A percentile compares a stretch with the other conserved stretches of the same genome.
phyloP scores from a whole-genome alignment of 1,140 invertebrate genomes.

The Macrosteles quadrilineatus region DNA sequence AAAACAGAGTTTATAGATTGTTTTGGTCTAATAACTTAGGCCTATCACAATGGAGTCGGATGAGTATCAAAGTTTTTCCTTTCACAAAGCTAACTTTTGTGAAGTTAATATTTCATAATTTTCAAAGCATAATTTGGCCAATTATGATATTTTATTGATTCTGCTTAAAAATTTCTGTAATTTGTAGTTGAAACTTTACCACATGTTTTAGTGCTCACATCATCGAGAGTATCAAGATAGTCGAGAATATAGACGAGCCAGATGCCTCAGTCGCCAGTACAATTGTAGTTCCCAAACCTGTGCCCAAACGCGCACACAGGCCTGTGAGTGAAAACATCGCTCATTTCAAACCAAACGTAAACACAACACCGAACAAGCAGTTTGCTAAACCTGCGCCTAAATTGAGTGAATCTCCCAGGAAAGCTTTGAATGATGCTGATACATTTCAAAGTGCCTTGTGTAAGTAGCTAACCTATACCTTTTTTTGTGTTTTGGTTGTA shows the following conservation, averaged over 20 bases:
- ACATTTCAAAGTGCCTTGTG: slow-evolving; percentile 22
- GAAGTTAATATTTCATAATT: too few relatives aligned
- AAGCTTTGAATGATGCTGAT: slow-evolving; percentile 24
- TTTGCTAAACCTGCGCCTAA: neutral
- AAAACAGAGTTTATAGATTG: too few relatives aligned
- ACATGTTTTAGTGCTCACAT: slow-evolving; percentile 58
- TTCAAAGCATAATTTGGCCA: too few relatives aligned
- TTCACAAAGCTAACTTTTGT: too few relatives aligned
- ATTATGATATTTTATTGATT: too few relatives aligned
- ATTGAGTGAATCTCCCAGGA: slow-evolving; percentile 42
- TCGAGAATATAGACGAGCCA: slow-evolving; percentile 55
- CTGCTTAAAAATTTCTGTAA: too few relatives aligned
- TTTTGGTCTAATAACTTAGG: too few relatives aligned
- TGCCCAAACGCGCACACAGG: slow-evolving; percentile 55
- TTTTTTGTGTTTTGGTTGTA: slow-evolving; percentile 17
- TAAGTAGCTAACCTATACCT: slow-evolving; percentile 2
- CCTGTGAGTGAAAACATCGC: slow-evolving; percentile 54
- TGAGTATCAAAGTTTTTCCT: too few relatives aligned
- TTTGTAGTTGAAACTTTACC: too few relatives aligned
- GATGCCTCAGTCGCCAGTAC: slow-evolving; percentile 51
- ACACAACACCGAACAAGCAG: slow-evolving; percentile 34
- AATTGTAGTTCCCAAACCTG: slow-evolving; percentile 58
- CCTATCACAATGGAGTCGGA: too few relatives aligned
- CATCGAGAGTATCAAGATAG: slow-evolving; percentile 61
- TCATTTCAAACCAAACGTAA: slow-evolving; percentile 45